phyloP scores from a whole-genome alignment of 2,113 vertebrate species.

The Rhombomys opimus region DNA sequence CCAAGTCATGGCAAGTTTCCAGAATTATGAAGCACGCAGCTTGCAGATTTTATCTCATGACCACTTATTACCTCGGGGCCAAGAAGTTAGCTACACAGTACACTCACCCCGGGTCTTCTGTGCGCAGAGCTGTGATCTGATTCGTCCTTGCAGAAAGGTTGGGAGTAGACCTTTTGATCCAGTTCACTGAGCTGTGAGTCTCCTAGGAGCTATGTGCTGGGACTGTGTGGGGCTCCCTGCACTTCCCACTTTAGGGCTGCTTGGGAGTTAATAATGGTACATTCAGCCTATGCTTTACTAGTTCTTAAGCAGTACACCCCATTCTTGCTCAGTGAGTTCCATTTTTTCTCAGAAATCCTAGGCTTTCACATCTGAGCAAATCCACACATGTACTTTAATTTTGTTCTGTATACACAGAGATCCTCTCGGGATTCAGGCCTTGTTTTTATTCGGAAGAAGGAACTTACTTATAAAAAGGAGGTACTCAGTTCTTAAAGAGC shows the following conservation, averaged over 20 bases:
- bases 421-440: constrained; percentile 29
- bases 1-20: constrained; percentile 11
- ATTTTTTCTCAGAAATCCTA: constrained; percentile 7
- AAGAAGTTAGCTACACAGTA: background rate
- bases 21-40: background rate
- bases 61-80: background rate
- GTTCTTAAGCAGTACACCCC: constrained; percentile 26
- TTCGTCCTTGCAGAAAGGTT: background rate
- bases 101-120: background rate
- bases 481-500: constrained; percentile 16
- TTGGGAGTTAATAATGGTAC: background rate
- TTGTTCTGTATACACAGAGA: constrained; percentile 41
- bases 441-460: constrained; percentile 55
- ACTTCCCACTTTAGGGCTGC: background rate
- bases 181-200: background rate
- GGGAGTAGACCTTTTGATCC: background rate
- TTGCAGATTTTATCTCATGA: background rate
- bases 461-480: constrained; percentile 44
- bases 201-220: background rate
- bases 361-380: constrained; percentile 51
- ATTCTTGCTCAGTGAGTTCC: background rate
- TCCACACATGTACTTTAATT: constrained; percentile 57
- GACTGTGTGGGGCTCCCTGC: background rate
- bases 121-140: background rate
- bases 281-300: background rate